phyloP scores from a whole-genome alignment of 1,140 invertebrate genomes.

The Whitmania pigra region DNA sequence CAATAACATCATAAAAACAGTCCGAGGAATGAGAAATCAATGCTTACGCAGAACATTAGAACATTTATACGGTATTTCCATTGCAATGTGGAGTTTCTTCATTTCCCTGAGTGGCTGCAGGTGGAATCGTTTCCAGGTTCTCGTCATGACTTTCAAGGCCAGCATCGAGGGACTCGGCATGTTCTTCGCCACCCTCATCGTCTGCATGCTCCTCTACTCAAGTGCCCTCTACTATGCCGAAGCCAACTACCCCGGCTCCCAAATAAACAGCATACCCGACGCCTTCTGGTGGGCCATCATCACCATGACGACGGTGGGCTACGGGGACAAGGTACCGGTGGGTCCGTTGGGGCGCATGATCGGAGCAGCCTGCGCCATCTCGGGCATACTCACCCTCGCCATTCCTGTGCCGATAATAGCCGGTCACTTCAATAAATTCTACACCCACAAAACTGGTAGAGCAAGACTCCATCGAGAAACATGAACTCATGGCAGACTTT shows the following conservation, averaged over 20 bases:
- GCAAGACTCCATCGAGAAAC: conserved; percentile 1
- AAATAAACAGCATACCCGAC: conserved; percentile 68
- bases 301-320: conserved; percentile 96
- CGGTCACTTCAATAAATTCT: conserved; percentile 97
- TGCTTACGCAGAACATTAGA: too few relatives aligned
- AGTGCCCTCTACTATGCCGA: conserved; percentile 42
- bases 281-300: conserved; percentile 97
- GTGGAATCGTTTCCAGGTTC: conserved; percentile 31
- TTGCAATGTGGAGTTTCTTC: too few relatives aligned
- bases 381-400: conserved; percentile 88
- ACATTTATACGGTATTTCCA: too few relatives aligned
- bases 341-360: conserved; percentile 71
- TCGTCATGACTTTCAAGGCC: conserved; percentile 44
- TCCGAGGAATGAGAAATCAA: too few relatives aligned
- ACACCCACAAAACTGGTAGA: conserved; percentile 50
- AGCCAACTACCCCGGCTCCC: conserved; percentile 32
- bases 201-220: conserved; percentile 40
- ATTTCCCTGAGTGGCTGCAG: too few relatives aligned
- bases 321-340: conserved; percentile 52
- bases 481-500: too few relatives aligned
- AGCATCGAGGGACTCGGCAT: conserved; percentile 38
- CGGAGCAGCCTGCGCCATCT: conserved; percentile 82
- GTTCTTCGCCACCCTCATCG: conserved; percentile 39
- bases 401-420: conserved; percentile 94
- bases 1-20: too few relatives aligned